Evolutionary conservation across 2,888 invertebrate species (phyloP).

Genomic region (Deilephila porcellus): DNA sequence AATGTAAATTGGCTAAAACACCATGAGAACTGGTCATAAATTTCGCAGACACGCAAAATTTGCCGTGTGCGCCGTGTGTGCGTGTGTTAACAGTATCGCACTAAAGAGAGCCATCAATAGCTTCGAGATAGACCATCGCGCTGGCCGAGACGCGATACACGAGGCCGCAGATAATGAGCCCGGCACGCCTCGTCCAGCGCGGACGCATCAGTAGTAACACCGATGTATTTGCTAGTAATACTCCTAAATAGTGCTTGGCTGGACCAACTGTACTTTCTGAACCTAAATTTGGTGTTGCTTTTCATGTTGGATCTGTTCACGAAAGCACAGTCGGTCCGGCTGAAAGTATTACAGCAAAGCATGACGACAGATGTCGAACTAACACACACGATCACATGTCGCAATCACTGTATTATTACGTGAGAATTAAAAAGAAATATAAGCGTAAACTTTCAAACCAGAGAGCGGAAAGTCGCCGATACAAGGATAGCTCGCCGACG

Average conservation of each 20-base stretch:
- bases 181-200: slow-evolving; percentile 32
- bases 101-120: slow-evolving; percentile 41
- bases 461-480: slow-evolving; percentile 78
- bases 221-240: slow-evolving; percentile 52
- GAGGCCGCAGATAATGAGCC: slow-evolving; percentile 18
- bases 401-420: slow-evolving; percentile 52
- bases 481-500: slow-evolving; percentile 73
- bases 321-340: neutral
- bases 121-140: slow-evolving; percentile 22
- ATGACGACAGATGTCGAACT: slow-evolving; percentile 68
- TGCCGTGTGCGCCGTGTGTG: slow-evolving; percentile 73
- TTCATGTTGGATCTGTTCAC: slow-evolving; percentile 33
- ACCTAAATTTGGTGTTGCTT: neutral
- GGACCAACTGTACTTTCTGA: neutral
- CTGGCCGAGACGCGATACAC: slow-evolving; percentile 1
- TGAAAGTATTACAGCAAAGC: slow-evolving; percentile 55
- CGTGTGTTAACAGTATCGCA: slow-evolving; percentile 70
- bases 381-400: slow-evolving; percentile 80
- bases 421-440: slow-evolving; percentile 57
- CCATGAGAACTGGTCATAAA: slow-evolving; percentile 51
- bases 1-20: slow-evolving; percentile 33
- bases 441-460: slow-evolving; percentile 71
- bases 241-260: slow-evolving; percentile 35
- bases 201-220: slow-evolving; percentile 48
- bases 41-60: slow-evolving; percentile 72